phyloP scores from a whole-genome alignment of 2,113 vertebrate species.

The Muntiacus reevesi region DNA sequence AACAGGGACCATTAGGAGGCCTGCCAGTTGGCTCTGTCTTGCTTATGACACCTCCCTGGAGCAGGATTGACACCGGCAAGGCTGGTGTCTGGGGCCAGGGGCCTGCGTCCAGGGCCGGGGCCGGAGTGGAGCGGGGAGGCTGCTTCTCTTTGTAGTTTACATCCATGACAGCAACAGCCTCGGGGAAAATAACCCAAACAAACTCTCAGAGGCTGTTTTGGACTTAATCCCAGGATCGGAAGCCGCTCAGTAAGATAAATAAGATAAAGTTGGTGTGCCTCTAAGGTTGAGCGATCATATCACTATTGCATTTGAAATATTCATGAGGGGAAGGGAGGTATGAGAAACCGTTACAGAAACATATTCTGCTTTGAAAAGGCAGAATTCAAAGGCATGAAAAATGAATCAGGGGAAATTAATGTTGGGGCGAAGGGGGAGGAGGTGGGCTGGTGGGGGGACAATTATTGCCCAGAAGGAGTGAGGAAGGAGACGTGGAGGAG shows the following conservation, averaged over 20 bases:
- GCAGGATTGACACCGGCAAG: conserved; percentile 37
- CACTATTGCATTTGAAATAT: conserved; percentile 80
- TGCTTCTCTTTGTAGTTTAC: conserved; percentile 56
- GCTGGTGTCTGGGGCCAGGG: background rate
- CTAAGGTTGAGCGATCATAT: conserved; percentile 76
- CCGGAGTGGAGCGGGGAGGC: background rate
- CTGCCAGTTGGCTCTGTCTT: background rate
- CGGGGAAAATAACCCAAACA: conserved; percentile 37
- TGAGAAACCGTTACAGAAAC: conserved; percentile 71
- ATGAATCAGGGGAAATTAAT: conserved; percentile 78
- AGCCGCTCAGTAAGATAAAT: conserved; percentile 76
- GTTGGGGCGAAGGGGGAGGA: background rate
- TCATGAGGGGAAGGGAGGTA: conserved; percentile 72
- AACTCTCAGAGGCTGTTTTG: conserved; percentile 69
- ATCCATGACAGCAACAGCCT: conserved; percentile 25
- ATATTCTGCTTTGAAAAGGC: conserved; percentile 74
- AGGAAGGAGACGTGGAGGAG: conserved; percentile 28
- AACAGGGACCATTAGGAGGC: background rate
- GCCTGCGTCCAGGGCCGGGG: background rate
- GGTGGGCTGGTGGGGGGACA: background rate
- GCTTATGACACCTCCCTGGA: background rate
- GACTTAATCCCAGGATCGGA: conserved; percentile 68
- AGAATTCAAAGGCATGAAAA: conserved; percentile 65
- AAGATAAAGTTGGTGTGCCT: conserved; percentile 73
- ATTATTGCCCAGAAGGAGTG: conserved; percentile 53